Evolutionary conservation across 2,113 vertebrate species (phyloP).

Genomic region (Pseudolaguvia tuberculata): DNA sequence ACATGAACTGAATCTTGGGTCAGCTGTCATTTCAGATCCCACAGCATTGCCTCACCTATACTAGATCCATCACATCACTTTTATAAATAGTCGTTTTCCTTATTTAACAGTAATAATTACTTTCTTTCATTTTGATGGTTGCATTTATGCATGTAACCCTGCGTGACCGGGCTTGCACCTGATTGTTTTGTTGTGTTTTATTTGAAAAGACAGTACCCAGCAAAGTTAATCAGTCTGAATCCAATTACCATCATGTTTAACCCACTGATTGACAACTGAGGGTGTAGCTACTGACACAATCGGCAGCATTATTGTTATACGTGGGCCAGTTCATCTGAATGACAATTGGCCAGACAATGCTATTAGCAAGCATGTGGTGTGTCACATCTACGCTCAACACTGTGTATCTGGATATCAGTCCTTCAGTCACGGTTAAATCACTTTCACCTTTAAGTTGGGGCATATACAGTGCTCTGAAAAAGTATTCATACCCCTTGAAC

Average conservation of each 20-base stretch:
- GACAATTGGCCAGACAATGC: conserved; percentile 82
- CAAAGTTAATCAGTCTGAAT: conserved; percentile 96
- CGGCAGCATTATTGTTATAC: conserved; percentile 81
- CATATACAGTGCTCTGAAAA: neutral
- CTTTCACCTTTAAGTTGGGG: neutral
- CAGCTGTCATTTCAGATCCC: conserved; percentile 9
- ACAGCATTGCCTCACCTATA: conserved; percentile 71
- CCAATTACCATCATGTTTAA: conserved; percentile 99
- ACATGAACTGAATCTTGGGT: neutral
- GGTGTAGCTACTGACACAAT: conserved; percentile 80
- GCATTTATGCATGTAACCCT: conserved; percentile 78
- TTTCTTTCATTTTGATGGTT: conserved; percentile 87
- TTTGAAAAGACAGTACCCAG: conserved; percentile 92
- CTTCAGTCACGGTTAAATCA: conserved; percentile 7
- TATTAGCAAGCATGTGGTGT: conserved; percentile 72
- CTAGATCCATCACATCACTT: neutral
- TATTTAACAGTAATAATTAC: conserved; percentile 74
- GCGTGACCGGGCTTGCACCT: conserved; percentile 66
- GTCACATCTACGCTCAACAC: neutral
- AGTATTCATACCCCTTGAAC: too few relatives aligned
- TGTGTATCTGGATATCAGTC: neutral
- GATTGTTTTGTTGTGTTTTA: conserved; percentile 95
- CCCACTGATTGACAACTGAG: conserved; percentile 93
- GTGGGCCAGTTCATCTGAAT: conserved; percentile 85
- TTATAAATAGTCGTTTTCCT: conserved; percentile 73